A percentile compares a stretch with the other conserved stretches of the same genome.
These are phyloP conservation scores for Pachycephus smyrnensis DNA, from an alignment of 2,888 invertebrate genomes.

Conservation along the genomic window DNA sequence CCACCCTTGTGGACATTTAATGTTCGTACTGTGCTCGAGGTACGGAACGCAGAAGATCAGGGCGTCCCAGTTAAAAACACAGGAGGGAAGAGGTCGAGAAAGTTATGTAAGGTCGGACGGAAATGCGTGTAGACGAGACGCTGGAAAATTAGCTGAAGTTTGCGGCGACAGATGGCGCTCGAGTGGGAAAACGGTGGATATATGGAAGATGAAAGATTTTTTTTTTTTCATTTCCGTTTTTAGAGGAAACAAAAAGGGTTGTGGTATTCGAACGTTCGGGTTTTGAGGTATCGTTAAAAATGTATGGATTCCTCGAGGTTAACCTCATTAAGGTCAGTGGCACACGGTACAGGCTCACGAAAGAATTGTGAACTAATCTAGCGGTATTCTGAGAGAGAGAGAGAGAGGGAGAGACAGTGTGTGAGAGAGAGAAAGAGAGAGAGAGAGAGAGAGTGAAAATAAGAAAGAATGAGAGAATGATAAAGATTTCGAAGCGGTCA, in stretches of 20 bases:
- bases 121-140: not conserved
- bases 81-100: not conserved
- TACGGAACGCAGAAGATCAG: not conserved
- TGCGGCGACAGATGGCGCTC: not conserved
- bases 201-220: not conserved
- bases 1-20: not conserved
- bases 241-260: not conserved
- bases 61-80: not conserved
- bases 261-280: not conserved
- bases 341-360: not conserved
- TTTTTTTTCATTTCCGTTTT: not conserved
- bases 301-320: not conserved
- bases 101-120: not conserved
- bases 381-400: not conserved
- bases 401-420: not conserved
- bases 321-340: not conserved
- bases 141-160: not conserved
- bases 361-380: not conserved
- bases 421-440: constrained; percentile 3
- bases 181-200: not conserved
- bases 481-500: constrained; percentile 19
- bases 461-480: constrained; percentile 12
- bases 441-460: constrained; percentile 4
- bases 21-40: not conserved
- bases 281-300: not conserved